Evolutionary conservation across 2,888 invertebrate species (phyloP).

Genomic region (Apoda limacodes): DNA sequence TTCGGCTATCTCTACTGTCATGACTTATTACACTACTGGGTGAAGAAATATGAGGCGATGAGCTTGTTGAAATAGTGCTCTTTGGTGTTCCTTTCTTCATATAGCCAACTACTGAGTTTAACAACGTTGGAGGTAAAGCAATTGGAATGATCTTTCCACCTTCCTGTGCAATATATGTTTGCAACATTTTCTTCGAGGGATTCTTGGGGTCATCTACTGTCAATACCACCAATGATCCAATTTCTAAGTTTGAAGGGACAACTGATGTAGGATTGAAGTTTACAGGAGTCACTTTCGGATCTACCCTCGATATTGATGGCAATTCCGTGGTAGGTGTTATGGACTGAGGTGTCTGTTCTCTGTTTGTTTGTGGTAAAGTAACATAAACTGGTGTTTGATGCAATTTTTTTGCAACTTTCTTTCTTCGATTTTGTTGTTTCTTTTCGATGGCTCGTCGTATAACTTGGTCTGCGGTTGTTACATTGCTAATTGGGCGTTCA

Average conservation of each 20-base stretch:
- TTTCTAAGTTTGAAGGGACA: slow-evolving; percentile 45
- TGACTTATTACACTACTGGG: slow-evolving; percentile 43
- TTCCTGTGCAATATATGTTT: slow-evolving; percentile 50
- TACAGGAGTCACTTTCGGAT: slow-evolving; percentile 20
- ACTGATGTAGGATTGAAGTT: slow-evolving; percentile 21
- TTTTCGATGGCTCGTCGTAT: slow-evolving; percentile 26
- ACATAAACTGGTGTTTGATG: background rate
- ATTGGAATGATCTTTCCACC: slow-evolving; percentile 45
- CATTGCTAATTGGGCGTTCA: too few relatives aligned
- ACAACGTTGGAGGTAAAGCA: slow-evolving; percentile 38
- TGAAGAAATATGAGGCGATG: slow-evolving; percentile 49
- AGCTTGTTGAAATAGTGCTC: slow-evolving; percentile 39
- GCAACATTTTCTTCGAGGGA: slow-evolving; percentile 53
- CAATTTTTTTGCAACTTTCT: too few relatives aligned
- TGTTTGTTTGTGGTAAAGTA: slow-evolving; percentile 1
- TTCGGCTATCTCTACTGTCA: slow-evolving; percentile 34
- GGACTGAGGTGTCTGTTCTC: slow-evolving; percentile 7
- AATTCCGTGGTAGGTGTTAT: slow-evolving; percentile 19
- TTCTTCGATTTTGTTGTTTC: slow-evolving; percentile 16
- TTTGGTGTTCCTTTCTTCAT: slow-evolving; percentile 48
- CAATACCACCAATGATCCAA: slow-evolving; percentile 50
- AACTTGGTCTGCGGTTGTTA: slow-evolving; percentile 40
- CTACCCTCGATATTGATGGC: too few relatives aligned
- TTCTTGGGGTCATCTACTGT: slow-evolving; percentile 52
- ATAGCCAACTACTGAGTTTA: slow-evolving; percentile 50